Percentiles rank a stretch among this genome's conserved stretches.
Conservation (phyloP, 2,888 invertebrate genomes). For the Marasmarcha lunaedactyla region DNA sequence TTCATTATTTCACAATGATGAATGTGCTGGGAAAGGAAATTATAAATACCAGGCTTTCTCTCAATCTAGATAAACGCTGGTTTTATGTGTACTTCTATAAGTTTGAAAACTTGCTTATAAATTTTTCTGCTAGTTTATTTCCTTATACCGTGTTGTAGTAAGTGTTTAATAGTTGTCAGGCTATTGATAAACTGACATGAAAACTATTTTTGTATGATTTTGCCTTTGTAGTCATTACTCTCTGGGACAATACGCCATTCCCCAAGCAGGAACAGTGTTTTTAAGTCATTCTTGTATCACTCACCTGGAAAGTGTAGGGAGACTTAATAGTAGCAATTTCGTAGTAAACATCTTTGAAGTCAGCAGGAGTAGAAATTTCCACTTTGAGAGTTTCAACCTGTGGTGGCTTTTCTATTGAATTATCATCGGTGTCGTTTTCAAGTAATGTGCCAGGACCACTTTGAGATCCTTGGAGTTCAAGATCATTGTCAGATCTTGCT, state of each 20-base stretch:
- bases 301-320: constrained; percentile 90
- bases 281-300: no score
- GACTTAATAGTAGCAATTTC: constrained; percentile 92
- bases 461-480: constrained; percentile 81
- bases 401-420: constrained; percentile 73
- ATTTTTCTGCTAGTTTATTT: no score
- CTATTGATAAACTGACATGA: neutral
- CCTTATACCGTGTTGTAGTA: no score
- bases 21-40: no score
- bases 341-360: constrained; percentile 87
- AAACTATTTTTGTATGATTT: no score
- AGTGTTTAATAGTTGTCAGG: no score
- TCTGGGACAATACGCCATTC: neutral
- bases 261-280: no score
- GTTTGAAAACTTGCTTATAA: no score
- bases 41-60: no score
- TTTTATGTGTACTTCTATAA: neutral
- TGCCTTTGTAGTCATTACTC: neutral
- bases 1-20: no score
- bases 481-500: constrained; percentile 73
- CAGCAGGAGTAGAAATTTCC: constrained; percentile 88
- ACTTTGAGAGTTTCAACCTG: constrained; percentile 87
- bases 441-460: constrained; percentile 71
- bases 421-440: constrained; percentile 73
- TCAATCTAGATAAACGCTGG: no score